Percentiles rank a stretch among this genome's conserved stretches.
Conservation (phyloP, 1,140 invertebrate genomes). For the Ceratoteleas bidentatus region DNA sequence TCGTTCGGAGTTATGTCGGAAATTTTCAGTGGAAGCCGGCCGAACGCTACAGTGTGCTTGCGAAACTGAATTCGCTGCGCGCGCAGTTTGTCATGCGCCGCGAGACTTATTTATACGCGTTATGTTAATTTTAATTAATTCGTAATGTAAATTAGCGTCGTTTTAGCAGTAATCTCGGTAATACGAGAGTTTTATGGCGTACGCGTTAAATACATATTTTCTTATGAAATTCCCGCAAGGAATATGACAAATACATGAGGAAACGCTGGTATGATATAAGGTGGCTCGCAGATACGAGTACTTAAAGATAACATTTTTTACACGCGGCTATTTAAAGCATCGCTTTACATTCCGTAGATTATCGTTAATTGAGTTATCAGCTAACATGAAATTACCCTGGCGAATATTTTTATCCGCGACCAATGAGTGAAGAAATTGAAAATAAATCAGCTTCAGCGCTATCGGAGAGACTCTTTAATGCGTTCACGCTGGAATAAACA, state of each 20-base stretch:
- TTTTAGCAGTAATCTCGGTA: too few species aligned
- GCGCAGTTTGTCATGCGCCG: too few species aligned
- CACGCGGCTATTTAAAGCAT: not conserved
- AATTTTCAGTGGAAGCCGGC: too few species aligned
- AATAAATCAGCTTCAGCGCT: not conserved
- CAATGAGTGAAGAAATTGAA: not conserved
- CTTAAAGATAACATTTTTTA: conserved; percentile 2
- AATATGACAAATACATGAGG: not conserved
- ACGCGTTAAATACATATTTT: not conserved
- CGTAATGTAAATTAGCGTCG: too few species aligned
- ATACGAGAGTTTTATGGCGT: too few species aligned
- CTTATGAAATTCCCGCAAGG: not conserved
- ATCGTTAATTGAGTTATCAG: conserved; percentile 4
- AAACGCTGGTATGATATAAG: not conserved
- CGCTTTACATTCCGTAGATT: not conserved
- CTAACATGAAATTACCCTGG: not conserved
- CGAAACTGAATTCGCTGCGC: too few species aligned
- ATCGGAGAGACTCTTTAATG: too few species aligned
- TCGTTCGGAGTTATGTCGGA: too few species aligned
- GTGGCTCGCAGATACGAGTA: not conserved
- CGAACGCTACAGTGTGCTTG: too few species aligned
- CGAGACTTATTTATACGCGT: too few species aligned
- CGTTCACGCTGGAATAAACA: too few species aligned
- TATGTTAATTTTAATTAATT: too few species aligned
- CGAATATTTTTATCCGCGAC: not conserved